These are phyloP conservation scores for Lasioglossum calceatum DNA, from an alignment of 2,888 invertebrate species.

Conservation along the genomic window DNA sequence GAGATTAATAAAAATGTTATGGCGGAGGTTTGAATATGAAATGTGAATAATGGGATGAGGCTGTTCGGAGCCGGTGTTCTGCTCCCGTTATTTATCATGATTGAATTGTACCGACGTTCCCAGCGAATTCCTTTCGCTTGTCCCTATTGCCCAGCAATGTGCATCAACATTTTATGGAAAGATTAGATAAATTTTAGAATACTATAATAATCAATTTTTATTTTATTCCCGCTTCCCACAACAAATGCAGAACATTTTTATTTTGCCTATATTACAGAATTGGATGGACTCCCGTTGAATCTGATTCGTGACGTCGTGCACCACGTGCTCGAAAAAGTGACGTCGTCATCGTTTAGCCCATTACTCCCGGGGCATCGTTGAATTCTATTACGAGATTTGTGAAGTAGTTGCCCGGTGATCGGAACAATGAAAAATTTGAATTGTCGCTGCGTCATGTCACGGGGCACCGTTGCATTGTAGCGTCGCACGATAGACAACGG, in stretches of 20 bases:
- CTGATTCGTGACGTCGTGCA: constrained; percentile 32
- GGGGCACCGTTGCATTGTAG: not conserved
- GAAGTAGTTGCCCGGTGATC: constrained; percentile 20
- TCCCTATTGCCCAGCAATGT: not conserved
- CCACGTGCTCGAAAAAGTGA: not conserved
- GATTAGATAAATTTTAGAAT: too few species aligned
- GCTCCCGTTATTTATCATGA: not conserved
- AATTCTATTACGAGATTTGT: constrained; percentile 36
- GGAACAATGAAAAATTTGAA: constrained; percentile 25
- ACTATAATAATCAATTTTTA: too few species aligned
- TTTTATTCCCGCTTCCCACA: too few species aligned
- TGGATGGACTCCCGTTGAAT: not conserved
- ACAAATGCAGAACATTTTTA: too few species aligned
- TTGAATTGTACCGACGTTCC: not conserved
- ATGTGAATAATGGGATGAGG: not conserved
- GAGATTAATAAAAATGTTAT: constrained; percentile 19
- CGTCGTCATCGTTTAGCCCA: constrained; percentile 28
- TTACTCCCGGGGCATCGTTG: constrained; percentile 7
- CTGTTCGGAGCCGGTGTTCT: not conserved
- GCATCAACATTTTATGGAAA: not conserved
- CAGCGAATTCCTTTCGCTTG: not conserved
- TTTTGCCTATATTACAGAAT: too few species aligned
- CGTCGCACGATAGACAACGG: constrained; percentile 7
- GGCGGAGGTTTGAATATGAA: constrained; percentile 30
- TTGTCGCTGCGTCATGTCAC: constrained; percentile 27